Evolutionary conservation across 2,113 vertebrate species (phyloP), one percentile per base, ranked within the genome.

Genomic region (Lates calcarifer): DNA sequence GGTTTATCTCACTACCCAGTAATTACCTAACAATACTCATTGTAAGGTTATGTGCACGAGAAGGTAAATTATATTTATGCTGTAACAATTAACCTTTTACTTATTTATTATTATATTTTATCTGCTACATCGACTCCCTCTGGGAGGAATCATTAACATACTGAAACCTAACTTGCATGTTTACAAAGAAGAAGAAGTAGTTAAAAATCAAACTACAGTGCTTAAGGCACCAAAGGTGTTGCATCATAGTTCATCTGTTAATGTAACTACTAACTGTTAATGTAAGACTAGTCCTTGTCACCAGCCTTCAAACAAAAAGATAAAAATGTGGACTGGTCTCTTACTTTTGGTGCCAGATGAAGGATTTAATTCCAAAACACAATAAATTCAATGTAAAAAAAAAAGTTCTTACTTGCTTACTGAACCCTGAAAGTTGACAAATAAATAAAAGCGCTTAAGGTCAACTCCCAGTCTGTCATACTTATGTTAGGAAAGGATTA

Each of bases 401-500:
- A 49, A 53, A 69, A 51, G 11, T 9, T 49, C 8, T 3, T 26
- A 53, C 11, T 26, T 53, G 22, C 14, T 14, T 53, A 77, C 35
- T 53, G 8, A 3, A 56, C 37, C 49, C 49, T 24, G 33, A 45
- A 37, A 72, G 53, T 15, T 61, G 43, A 35, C 74, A 77, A 49
- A 26, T 20, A 60, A 43, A 74, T 76, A 2, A 57, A 29, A 49
- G 24, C 17, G 2, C 9, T 9, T 62, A 74, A 63, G 33, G 41
- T 35, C 6, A 56, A 63, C 14, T 77, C 43, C 20, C 45, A 57
- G 33, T 24, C 31, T 41, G 31, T 76, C 53, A 61, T 49, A 77
- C 43, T 58, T 58, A 37, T 37, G n/a, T 60, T 45, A 62, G 29
- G 49, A 41, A 76, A 29, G 60, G 26, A 78, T 74, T 65, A 68